Base-by-base conservation (phyloP, 2,113 vertebrate genomes). In the Myotis yumanensis region DNA sequence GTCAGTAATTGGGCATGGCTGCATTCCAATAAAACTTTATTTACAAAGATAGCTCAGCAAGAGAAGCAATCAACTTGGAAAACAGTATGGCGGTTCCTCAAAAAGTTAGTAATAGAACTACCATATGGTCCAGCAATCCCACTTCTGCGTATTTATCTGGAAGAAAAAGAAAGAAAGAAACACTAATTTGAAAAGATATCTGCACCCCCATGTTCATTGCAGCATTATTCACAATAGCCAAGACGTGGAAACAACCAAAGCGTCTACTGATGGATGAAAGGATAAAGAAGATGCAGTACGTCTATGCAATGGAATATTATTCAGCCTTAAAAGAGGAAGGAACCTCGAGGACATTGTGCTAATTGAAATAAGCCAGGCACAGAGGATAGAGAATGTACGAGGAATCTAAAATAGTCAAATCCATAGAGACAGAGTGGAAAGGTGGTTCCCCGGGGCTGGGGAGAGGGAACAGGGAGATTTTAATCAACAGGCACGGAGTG, bases 21-120 rank as follows among this genome's bases (percentile, higher is more conserved):
- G 2, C 32, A 52, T 75, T 23, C 68, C 69, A 68, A 28, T 93
- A 94, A 93, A 95, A 62, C 88, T 91, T 89, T 89, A 73, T 66
- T 93, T 81, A 32, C 23, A 48, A 57, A 94, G 11, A 54, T 8
- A 62, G 57, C 37, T 22, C 32, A 20, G 52, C 22, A 30, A 35
- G 52, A 52, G 32, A 59, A 87, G 76, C 25, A 64, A 76, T 89
- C 43, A 37, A 22, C 52, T 4, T 32, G 59, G 48, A 66, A 80
- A 73, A 80, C 23, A 4, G 2, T 20, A 5, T 43, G 37, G 6
- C 12, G 5, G 7, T 14, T n/a, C 68, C 66, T 85, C 40, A 23
- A 11, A 40, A 40, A 40, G n/a, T 54, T 82, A 48, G 71, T 52
- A 48, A 37, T 12, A 18, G 17, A 66, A 32, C 43, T 10, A 0